Percentiles rank a stretch among this genome's conserved stretches.
These are phyloP conservation scores for Phyllotreta striolata DNA, from an alignment of 2,888 invertebrate genomes.

Conservation along the genomic window DNA sequence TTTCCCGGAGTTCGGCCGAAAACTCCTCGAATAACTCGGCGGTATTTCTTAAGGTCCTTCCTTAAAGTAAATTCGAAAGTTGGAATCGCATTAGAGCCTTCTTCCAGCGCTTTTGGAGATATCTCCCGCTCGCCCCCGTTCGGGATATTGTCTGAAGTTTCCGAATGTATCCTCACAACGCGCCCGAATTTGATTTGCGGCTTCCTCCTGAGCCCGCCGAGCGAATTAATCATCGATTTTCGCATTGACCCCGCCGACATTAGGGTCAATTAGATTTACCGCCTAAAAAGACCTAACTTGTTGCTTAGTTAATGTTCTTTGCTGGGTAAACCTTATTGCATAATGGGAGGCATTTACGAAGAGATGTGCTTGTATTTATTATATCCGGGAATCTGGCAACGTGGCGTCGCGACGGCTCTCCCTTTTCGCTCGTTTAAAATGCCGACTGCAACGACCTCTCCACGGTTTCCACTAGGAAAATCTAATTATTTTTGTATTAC, in stretches of 20 bases:
- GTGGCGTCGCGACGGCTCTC: constrained; percentile 9
- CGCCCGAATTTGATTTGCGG: constrained; percentile 32
- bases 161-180: constrained; percentile 23
- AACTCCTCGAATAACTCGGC: too few species aligned
- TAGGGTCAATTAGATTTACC: neutral
- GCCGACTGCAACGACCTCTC: constrained; percentile 34
- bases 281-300: too few species aligned
- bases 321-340: too few species aligned
- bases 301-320: too few species aligned
- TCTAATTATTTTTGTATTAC: constrained; percentile 49
- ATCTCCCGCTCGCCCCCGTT: neutral
- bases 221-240: constrained; percentile 36
- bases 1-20: too few species aligned
- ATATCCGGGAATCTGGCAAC: neutral
- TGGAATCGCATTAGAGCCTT: constrained; percentile 19
- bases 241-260: neutral
- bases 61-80: constrained; percentile 17
- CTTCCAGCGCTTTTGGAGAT: constrained; percentile 11
- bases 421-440: constrained; percentile 23
- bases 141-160: constrained; percentile 19
- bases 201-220: constrained; percentile 18
- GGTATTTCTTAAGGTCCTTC: constrained; percentile 12
- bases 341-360: too few species aligned
- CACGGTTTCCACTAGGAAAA: constrained; percentile 37
- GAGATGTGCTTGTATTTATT: too few species aligned